Evolutionary conservation across 2,888 invertebrate genomes (phyloP).

Genomic region (Melieria crassipennis): DNA sequence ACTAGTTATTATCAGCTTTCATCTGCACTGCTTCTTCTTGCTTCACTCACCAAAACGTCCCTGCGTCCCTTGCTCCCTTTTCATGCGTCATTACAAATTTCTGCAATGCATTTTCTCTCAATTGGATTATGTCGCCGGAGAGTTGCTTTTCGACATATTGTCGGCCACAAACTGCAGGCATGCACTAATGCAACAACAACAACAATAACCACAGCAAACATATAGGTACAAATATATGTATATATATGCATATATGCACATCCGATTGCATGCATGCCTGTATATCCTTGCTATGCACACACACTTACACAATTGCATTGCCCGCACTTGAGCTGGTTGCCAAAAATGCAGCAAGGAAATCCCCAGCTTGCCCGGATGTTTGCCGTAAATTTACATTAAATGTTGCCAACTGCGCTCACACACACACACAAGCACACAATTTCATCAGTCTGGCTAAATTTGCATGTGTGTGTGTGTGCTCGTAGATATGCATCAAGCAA

Average conservation of each 20-base stretch:
- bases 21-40: no score
- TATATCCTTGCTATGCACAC: not conserved
- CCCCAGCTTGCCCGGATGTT: conserved; percentile 10
- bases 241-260: not conserved
- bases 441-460: not conserved
- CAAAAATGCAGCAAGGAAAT: conserved; percentile 5
- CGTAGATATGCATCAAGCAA: not conserved
- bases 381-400: conserved; percentile 18
- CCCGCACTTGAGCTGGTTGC: not conserved
- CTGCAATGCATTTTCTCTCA: not conserved
- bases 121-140: conserved; percentile 15
- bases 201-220: not conserved
- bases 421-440: not conserved
- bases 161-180: not conserved
- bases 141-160: not conserved
- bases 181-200: not conserved
- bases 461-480: not conserved
- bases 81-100: no score
- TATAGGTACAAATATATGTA: not conserved
- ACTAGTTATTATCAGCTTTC: no score
- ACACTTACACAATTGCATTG: not conserved
- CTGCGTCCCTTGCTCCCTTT: no score
- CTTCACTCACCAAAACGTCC: no score
- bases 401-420: not conserved
- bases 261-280: not conserved